phyloP scores from a whole-genome alignment of 1,140 invertebrate genomes.

The Scaptomyza montana region DNA sequence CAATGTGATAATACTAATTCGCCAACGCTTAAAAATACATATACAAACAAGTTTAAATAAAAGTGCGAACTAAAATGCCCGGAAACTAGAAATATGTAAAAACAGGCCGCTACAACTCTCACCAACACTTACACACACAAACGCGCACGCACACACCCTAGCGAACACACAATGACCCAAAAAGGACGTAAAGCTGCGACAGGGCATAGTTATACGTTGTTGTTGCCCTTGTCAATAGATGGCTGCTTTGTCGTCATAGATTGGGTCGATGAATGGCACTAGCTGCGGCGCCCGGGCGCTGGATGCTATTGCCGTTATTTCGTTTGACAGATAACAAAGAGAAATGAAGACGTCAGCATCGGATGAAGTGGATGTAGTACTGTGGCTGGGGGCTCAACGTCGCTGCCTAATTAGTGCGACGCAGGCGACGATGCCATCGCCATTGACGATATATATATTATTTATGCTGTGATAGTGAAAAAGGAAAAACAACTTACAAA shows the following conservation, averaged over 20 bases:
- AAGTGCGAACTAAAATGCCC: slow-evolving; percentile 6
- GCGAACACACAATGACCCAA: slow-evolving; percentile 46
- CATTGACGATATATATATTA: slow-evolving; percentile 55
- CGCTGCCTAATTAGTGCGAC: slow-evolving; percentile 60
- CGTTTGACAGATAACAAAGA: slow-evolving; percentile 61
- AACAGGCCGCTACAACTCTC: slow-evolving; percentile 28
- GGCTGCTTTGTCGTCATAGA: slow-evolving; percentile 51
- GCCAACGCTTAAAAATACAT: background rate
- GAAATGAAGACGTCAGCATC: slow-evolving; percentile 71
- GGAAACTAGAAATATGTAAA: slow-evolving; percentile 43
- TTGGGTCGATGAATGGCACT: slow-evolving; percentile 57
- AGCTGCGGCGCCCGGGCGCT: slow-evolving; percentile 35
- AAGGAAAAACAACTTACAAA: slow-evolving; percentile 41
- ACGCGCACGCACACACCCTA: slow-evolving; percentile 1
- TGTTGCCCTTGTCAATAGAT: slow-evolving; percentile 50
- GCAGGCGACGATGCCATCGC: slow-evolving; percentile 44
- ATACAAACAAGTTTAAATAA: background rate
- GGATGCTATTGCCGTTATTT: slow-evolving; percentile 48
- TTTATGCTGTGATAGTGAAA: slow-evolving; percentile 80
- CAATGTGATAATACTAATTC: slow-evolving; percentile 31
- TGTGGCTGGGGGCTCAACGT: slow-evolving; percentile 50
- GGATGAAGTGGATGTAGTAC: slow-evolving; percentile 40
- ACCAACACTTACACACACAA: slow-evolving; percentile 9
- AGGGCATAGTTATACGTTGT: slow-evolving; percentile 39
- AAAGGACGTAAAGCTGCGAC: slow-evolving; percentile 49